Base-by-base conservation (phyloP, 2,888 invertebrate genomes). In the Pollenia angustigena region DNA sequence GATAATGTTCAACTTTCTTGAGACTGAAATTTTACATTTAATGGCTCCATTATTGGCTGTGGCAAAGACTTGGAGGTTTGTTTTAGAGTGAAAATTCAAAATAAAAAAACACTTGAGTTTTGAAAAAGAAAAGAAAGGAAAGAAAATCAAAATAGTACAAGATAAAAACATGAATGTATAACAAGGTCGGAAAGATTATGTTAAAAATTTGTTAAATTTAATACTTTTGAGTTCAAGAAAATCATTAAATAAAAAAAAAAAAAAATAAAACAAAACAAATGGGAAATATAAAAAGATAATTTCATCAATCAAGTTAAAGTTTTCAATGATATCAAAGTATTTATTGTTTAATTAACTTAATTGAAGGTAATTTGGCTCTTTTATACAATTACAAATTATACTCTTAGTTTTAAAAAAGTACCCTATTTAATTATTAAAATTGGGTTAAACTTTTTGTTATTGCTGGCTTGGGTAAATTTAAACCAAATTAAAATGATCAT, bases 21-120 rank as follows among this genome's bases (percentile, higher is more conserved):
- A 56, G 48, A 56, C 12, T 54, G 50, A n/a, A n/a, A 18, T 62
- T 62, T 54, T 46, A 42, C 12, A 12, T 69, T 83, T 69, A 69
- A 78, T 78, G 58, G 44, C 68, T 78, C 60, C 54, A 78, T 62
- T 78, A 71, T 71, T 83, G 82, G 71, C 76, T 69, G 60, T n/a
- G 42, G 58, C 14, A 14, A 46, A 76, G 44, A 46, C 40, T 56
- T 58, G 46, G 66, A 66, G 66, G 66, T n/a, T 58, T 58, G 8
- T 8, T 44, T 16, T 54, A 72, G 72, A 74, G 64, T 48, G 56
- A 78, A 68, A 78, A 78, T 14, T 50, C 16, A 48, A 78, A n/a
- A n/a, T 3, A 12, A 40, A n/a, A 66, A 54, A 18, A 48, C 14
- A 32, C 23, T 11, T 6, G 23, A 50, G 42, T 10, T 62, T 40